Evolutionary conservation across 2,888 invertebrate genomes (phyloP), one percentile per base, ranked within the genome.

Genomic region (Drymonia ruficornis): DNA sequence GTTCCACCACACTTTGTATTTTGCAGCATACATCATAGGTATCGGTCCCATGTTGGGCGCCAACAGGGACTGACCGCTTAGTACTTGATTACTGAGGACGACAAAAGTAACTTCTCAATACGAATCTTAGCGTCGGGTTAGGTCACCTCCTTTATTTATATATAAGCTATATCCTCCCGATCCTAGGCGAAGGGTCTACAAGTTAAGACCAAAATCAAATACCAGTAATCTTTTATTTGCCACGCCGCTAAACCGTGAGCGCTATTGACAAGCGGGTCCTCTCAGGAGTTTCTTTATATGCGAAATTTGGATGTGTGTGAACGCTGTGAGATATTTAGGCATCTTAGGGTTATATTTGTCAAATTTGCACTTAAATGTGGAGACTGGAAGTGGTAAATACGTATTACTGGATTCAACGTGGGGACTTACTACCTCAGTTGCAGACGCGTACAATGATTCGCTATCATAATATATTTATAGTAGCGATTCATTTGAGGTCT

Each of bases 1-100:
- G 28, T 28, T 28, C 6, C 28, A 28, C 28, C 8, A 5, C 31
- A n/a, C n/a, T n/a, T n/a, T n/a, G n/a, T n/a, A n/a, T 36, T n/a
- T n/a, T 1, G 36, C 1, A n/a, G n/a, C 36, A 36, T 0, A 36
- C 11, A 36, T n/a, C 52, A 61, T 23, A 23, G 23, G 53, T 53
- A 52, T 53, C 45, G 61, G 63, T 63, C 76, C 80, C 83, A 75
- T 74, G 83, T 72, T 77, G 86, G 84, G 86, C 81, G 83, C 84
- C 84, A 81, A 89, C 89, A 89, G 88, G 86, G 73, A 23, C 23
- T 23, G 7, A 23, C 23, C 23, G 23, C 23, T n/a, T n/a, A n/a
- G n/a, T n/a, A n/a, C n/a, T n/a, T n/a, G n/a, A n/a, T n/a, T n/a
- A n/a, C n/a, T n/a, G n/a, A n/a, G n/a, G n/a, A n/a, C n/a, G n/a